Base-by-base conservation (phyloP, 2,888 invertebrate species). In the Campoplex capitator region DNA sequence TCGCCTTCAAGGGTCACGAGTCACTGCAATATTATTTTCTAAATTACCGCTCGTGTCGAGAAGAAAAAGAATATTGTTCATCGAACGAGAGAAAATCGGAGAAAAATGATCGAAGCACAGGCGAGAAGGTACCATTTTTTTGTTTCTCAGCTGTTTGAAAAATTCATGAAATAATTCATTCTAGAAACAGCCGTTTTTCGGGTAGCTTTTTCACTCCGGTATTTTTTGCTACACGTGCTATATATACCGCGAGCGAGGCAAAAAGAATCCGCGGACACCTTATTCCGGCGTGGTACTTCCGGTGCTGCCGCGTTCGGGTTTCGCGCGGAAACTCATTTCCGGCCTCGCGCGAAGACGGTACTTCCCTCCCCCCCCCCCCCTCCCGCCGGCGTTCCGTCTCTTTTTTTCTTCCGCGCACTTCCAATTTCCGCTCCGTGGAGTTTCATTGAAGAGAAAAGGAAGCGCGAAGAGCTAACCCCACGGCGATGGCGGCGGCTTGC, bases 321-420 rank as follows among this genome's bases (percentile, higher is more conserved):
- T 83, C 80, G 62, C 32, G 83, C 83, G 86, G 86, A 86, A 86
- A 84, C 86, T 84, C 83, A 74, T 75, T 86, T 86, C 86, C 86
- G 86, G 86, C 54, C 42, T 56, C 4, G 4, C 71, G 79, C 67
- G 18, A 78, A 85, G 85, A 85, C 85, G 67, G 85, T 78, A 58
- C 70, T 78, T 88, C 89, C 23, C 23, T 23, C 23, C 23, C 23
- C 23, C 23, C 23, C 23, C 23, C 23, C 23, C 0, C 23, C 83
- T 88, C n/a, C 35, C 76, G 58, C 42, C 62, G n/a, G n/a, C n/a
- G n/a, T 83, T 68, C 62, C 62, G 75, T 77, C 70, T 71, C 70
- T 62, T 71, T 78, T 74, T 48, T 78, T 62, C 32, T 51, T 23
- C 32, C 48, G 51, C 32, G 38, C 62, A 16, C 54, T n/a, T 28